Evolutionary conservation across 1,140 invertebrate genomes (phyloP).

Genomic region (Colletes gigas): DNA sequence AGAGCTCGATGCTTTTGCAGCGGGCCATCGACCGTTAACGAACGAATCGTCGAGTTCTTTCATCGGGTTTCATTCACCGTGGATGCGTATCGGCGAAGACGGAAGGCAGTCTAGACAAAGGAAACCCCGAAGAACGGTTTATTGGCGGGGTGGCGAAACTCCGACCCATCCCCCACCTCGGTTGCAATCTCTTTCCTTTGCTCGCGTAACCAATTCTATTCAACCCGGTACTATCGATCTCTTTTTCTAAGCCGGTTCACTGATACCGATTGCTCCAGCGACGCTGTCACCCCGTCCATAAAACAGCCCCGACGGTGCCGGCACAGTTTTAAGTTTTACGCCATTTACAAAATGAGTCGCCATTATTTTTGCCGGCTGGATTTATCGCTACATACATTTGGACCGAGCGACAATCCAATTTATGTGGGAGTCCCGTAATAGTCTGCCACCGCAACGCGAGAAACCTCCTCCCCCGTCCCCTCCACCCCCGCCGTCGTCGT

Average conservation of each 20-base stretch:
- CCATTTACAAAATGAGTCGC: conserved; percentile 80
- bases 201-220: conserved; percentile 52
- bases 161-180: background rate
- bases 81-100: conserved; percentile 8
- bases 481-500: conserved; percentile 50
- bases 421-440: conserved; percentile 78
- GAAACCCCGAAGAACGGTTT: conserved; percentile 24
- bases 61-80: too few relatives aligned
- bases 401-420: conserved; percentile 75
- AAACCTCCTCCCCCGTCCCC: conserved; percentile 55
- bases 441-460: conserved; percentile 74
- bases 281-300: conserved; percentile 64
- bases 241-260: conserved; percentile 36
- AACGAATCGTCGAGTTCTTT: background rate
- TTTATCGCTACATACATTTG: conserved; percentile 78
- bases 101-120: conserved; percentile 16
- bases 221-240: conserved; percentile 26
- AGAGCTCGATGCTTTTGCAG: too few relatives aligned
- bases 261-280: conserved; percentile 65
- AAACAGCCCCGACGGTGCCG: conserved; percentile 52
- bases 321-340: conserved; percentile 77
- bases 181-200: conserved; percentile 46
- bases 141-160: conserved; percentile 27
- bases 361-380: conserved; percentile 76
- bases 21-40: background rate